Evolutionary conservation across 2,113 vertebrate species (phyloP), one percentile per base, ranked within the genome.

Genomic region (Ranitomeya variabilis): DNA sequence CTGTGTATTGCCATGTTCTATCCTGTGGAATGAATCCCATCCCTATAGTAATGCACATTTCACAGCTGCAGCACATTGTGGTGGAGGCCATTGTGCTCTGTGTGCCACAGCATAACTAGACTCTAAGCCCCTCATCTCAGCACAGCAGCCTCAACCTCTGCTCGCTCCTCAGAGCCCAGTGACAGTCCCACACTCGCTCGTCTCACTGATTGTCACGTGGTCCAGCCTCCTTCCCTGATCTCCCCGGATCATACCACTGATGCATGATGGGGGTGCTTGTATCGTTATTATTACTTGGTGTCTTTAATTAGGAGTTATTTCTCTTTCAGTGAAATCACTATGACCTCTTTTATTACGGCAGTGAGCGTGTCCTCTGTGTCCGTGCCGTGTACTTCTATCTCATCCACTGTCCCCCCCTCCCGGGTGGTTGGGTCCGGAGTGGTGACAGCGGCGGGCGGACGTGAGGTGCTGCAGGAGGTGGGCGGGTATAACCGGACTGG

Each of bases 391-490:
- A 64, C 51, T 7, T 16, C 7, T 26, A 26, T 3, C 19, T 23
- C 8, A 1, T 71, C 6, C n/a, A 7, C 23, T 7, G 37, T 16
- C 37, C n/a, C 37, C 7, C 11, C 52, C 60, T 54, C 8, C 3
- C n/a, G 54, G 16, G 15, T 59, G 67, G 52, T 18, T 19, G 52
- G 2, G 51, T 59, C 67, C 67, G 67, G 73, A 52, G 18, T 12
- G 13, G 73, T 52, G 83, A 57, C 83, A 55, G 12, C 51, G 55
- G 83, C 51, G 82, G 64, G 83, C 51, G 82, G 64, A 84, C 83
- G 83, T 84, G 83, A 67, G 26, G 83, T 3, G 4, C 5, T 55
- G 64, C 66, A 71, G 37, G 73, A 51, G 59, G 18, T 14, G 21
- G 2, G 26, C 21, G n/a, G 57, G 15, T 45, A 19, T 23, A 1